Conservation (phyloP, 2,888 invertebrate species). For the Dorcus hopei region DNA sequence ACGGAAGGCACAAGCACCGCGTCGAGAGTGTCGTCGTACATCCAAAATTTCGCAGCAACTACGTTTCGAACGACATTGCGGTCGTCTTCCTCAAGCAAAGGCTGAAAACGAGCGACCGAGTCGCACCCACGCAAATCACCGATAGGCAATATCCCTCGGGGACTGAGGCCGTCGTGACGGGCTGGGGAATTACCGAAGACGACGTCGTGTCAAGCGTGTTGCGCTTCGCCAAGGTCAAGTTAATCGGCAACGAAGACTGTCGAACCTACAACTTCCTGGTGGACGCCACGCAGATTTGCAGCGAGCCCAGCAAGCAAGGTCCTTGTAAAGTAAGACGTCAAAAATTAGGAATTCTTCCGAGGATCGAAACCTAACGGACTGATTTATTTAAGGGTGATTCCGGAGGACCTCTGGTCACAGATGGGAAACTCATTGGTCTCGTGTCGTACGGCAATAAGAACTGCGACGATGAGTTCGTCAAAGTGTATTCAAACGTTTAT, state of each 20-base stretch:
- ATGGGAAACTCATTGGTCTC: slow-evolving; percentile 7
- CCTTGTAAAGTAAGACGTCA: not conserved
- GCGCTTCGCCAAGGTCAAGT: not conserved
- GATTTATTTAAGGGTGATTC: slow-evolving; percentile 13
- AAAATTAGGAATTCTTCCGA: not conserved
- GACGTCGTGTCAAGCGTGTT: not conserved
- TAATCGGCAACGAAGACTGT: not conserved
- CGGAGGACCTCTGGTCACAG: slow-evolving; percentile 8
- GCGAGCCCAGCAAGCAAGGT: not conserved
- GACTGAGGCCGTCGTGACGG: not conserved
- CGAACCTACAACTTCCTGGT: not conserved
- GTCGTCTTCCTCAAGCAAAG: not conserved
- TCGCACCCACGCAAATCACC: not conserved
- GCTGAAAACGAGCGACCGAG: not conserved
- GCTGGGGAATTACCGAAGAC: not conserved
- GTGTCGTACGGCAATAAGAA: not conserved
- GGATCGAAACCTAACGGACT: not conserved
- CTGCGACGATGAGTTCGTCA: slow-evolving; percentile 1
- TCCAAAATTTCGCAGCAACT: not conserved
- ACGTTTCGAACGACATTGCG: not conserved
- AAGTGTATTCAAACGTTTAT: slow-evolving; percentile 8
- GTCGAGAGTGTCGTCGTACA: not conserved
- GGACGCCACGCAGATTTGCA: slow-evolving; percentile 1
- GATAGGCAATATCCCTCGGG: not conserved
- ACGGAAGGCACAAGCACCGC: not conserved